A percentile compares a stretch with the other conserved stretches of the same genome.
phyloP scores from a whole-genome alignment of 2,113 vertebrate species.

The Elaphurus davidianus region DNA sequence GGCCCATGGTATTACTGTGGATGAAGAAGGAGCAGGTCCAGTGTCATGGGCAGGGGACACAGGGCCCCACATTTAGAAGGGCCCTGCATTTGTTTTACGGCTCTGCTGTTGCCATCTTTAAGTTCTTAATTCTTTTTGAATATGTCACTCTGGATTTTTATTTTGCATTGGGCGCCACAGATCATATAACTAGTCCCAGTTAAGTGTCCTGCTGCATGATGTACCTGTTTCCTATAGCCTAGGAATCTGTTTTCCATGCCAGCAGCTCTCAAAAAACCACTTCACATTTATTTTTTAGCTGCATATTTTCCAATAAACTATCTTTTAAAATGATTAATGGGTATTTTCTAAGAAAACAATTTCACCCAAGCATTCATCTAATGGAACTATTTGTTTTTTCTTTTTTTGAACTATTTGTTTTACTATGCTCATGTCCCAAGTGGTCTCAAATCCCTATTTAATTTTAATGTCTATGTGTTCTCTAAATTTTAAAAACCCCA shows the following conservation, averaged over 20 bases:
- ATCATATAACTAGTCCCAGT: background rate
- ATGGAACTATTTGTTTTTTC: background rate
- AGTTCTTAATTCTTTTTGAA: background rate
- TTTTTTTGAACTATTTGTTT: background rate
- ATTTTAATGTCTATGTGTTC: background rate
- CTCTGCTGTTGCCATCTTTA: background rate
- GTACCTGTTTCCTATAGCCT: background rate
- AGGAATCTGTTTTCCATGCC: background rate
- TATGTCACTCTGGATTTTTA: background rate
- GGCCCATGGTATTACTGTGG: background rate
- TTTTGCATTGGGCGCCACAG: background rate
- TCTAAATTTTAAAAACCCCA: background rate
- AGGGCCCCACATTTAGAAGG: background rate
- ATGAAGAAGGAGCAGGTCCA: background rate
- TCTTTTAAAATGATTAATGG: background rate
- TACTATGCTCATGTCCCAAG: background rate
- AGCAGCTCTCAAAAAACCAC: background rate
- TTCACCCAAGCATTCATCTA: background rate
- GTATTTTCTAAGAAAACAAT: slow-evolving; percentile 19
- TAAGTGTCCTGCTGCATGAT: background rate
- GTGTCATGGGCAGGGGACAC: background rate
- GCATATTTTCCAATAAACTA: background rate
- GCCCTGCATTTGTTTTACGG: background rate
- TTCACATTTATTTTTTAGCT: background rate
- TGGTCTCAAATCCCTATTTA: background rate